Evolutionary conservation across 2,888 invertebrate species (phyloP).

Genomic region (Orthosia gracilis): DNA sequence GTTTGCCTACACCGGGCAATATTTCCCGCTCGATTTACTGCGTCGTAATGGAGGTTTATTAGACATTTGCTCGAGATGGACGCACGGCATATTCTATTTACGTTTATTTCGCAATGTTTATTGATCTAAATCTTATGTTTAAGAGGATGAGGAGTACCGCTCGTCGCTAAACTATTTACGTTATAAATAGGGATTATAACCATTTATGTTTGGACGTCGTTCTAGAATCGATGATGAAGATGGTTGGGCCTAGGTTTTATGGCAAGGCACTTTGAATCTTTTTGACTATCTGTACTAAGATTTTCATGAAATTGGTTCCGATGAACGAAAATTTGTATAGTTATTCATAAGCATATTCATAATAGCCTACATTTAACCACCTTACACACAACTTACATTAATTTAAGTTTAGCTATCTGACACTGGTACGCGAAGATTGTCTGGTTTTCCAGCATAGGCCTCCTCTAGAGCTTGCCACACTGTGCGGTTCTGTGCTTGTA

Average conservation of each 20-base stretch:
- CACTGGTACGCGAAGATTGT: too few relatives aligned
- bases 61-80: constrained; percentile 45
- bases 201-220: background rate
- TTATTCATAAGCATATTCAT: too few relatives aligned
- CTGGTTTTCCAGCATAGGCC: too few relatives aligned
- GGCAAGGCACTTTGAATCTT: background rate
- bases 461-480: too few relatives aligned
- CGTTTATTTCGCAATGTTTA: constrained; percentile 29
- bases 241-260: background rate
- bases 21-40: constrained; percentile 48
- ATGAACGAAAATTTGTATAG: too few relatives aligned
- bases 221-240: background rate
- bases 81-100: constrained; percentile 40
- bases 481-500: too few relatives aligned
- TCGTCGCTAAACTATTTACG: background rate
- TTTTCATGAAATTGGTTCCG: background rate
- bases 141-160: background rate
- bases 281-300: background rate
- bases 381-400: too few relatives aligned
- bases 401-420: too few relatives aligned
- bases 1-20: constrained; percentile 37
- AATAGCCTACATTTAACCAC: too few relatives aligned
- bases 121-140: constrained; percentile 32
- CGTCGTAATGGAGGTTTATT: constrained; percentile 53
- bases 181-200: background rate